These are phyloP conservation scores for Yasuhikotakia modesta DNA, from an alignment of 2,797 vertebrate species.

Conservation along the genomic window DNA sequence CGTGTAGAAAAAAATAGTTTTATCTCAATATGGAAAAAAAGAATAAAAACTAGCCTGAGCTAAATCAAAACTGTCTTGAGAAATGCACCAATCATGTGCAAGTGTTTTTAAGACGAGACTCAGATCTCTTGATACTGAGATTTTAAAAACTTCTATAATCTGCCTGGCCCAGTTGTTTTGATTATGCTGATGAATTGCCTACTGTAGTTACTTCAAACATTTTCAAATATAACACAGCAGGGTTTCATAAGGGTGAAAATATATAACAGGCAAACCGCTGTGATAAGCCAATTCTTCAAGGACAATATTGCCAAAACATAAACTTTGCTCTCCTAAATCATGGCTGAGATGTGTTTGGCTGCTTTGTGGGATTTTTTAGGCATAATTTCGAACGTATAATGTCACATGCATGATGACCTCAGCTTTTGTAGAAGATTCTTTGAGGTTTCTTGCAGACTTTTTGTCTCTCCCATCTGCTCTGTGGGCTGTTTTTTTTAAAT, in stretches of 20 bases:
- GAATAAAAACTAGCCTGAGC: not conserved
- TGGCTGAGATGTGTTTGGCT: constrained; percentile 28
- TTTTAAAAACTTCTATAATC: constrained; percentile 6
- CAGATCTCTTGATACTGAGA: constrained; percentile 13
- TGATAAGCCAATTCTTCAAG: constrained; percentile 42
- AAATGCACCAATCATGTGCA: constrained; percentile 5
- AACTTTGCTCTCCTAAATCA: constrained; percentile 43
- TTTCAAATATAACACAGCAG: constrained; percentile 9
- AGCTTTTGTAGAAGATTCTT: not conserved
- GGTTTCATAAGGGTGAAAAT: constrained; percentile 29
- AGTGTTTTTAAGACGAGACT: constrained; percentile 28
- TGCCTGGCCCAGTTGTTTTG: constrained; percentile 34
- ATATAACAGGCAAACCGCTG: constrained; percentile 24
- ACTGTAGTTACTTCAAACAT: constrained; percentile 28
- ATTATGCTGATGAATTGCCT: constrained; percentile 16
- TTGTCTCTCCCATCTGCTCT: constrained; percentile 22
- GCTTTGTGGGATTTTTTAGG: constrained; percentile 51
- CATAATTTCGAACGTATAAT: constrained; percentile 51
- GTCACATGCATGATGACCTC: constrained; percentile 44
- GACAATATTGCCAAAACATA: constrained; percentile 48
- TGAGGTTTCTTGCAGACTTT: not conserved
- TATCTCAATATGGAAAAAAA: not conserved
- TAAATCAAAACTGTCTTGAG: constrained; percentile 1
- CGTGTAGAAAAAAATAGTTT: constrained; percentile 8
- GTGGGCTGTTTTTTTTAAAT: constrained; percentile 33